These are phyloP conservation scores for Pycnonotus jocosus DNA, from an alignment of 2,113 vertebrate genomes.

Conservation along the genomic window DNA sequence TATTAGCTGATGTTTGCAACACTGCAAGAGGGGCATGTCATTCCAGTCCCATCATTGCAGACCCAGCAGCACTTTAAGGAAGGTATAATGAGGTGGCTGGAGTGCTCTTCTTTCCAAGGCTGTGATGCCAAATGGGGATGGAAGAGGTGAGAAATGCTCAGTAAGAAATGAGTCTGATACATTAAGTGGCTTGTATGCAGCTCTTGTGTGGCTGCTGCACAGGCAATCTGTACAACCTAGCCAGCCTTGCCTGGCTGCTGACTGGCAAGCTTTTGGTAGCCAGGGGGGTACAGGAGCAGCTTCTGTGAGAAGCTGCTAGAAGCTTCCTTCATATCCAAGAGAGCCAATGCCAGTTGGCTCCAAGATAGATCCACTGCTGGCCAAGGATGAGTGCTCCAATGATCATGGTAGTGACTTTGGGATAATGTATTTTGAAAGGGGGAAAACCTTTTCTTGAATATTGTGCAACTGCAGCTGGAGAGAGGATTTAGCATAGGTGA, in stretches of 20 bases:
- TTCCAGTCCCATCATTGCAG: accelerated
- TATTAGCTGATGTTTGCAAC: neutral
- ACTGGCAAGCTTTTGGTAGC: neutral
- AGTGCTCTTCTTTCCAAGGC: neutral
- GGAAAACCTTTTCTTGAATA: neutral
- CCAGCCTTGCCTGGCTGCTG: neutral
- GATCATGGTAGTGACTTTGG: accelerated
- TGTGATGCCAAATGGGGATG: neutral
- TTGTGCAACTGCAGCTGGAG: neutral
- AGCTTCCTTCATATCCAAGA: neutral
- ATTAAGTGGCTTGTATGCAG: neutral
- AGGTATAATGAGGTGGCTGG: neutral
- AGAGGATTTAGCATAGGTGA: neutral
- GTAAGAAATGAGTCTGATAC: neutral
- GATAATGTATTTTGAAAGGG: neutral
- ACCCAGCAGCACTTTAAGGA: neutral
- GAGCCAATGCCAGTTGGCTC: neutral
- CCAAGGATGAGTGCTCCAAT: neutral
- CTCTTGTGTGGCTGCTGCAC: neutral
- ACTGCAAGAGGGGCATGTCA: neutral
- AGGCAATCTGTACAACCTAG: neutral
- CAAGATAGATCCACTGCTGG: neutral
- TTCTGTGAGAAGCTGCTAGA: neutral
- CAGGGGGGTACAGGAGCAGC: neutral
- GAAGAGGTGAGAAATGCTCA: neutral